These are phyloP conservation scores for Thripadectes ignobilis DNA, from an alignment of 2,797 vertebrate species.

Conservation along the genomic window DNA sequence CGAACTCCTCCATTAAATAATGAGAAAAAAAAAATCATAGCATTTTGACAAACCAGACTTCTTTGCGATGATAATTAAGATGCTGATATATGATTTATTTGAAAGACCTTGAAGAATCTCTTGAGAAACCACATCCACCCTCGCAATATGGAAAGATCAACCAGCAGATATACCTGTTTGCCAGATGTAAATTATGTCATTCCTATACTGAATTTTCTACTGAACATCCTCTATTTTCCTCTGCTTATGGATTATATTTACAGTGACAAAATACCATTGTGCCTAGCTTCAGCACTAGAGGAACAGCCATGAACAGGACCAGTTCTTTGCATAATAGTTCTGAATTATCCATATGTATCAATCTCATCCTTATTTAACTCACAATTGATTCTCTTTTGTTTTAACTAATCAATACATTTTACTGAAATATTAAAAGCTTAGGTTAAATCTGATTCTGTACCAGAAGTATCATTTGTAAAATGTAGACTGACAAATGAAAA, in stretches of 20 bases:
- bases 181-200: accelerated
- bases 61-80: not conserved
- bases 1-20: not conserved
- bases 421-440: not conserved
- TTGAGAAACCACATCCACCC: not conserved
- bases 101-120: not conserved
- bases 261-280: not conserved
- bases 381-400: not conserved
- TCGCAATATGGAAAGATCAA: not conserved
- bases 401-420: not conserved
- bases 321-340: not conserved
- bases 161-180: accelerated
- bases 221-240: not conserved
- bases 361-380: not conserved
- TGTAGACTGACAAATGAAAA: not conserved
- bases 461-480: not conserved
- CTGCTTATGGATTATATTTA: not conserved
- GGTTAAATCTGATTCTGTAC: not conserved
- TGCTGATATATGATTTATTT: not conserved
- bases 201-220: not conserved
- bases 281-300: not conserved
- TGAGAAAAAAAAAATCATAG: not conserved
- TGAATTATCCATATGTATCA: not conserved
- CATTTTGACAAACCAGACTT: not conserved
- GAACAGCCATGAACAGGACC: not conserved